These are phyloP conservation scores for Eupeodes luniger DNA, from an alignment of 2,888 invertebrate genomes.

Conservation along the genomic window DNA sequence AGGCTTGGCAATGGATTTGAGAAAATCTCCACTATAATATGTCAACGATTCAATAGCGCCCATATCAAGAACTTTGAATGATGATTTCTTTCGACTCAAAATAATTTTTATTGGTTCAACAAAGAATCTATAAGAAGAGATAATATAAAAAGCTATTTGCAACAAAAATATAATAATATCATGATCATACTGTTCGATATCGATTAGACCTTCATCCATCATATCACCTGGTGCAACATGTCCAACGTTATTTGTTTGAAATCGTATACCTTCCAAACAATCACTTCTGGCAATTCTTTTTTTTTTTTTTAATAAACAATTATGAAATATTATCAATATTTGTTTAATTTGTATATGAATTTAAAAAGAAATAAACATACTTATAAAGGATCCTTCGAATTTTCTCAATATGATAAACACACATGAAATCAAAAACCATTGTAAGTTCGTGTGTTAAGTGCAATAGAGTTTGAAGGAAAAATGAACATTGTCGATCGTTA, in stretches of 20 bases:
- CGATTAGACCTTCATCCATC: slow-evolving; percentile 81
- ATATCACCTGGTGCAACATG: slow-evolving; percentile 81
- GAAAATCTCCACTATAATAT: slow-evolving; percentile 82
- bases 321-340: background rate
- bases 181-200: slow-evolving; percentile 82
- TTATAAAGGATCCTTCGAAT: slow-evolving; percentile 82
- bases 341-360: background rate
- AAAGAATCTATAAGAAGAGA: slow-evolving; percentile 79
- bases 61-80: slow-evolving; percentile 82
- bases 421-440: slow-evolving; percentile 82
- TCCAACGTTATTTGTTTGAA: slow-evolving; percentile 82
- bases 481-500: slow-evolving; percentile 82
- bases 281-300: slow-evolving; percentile 82
- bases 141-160: accelerated
- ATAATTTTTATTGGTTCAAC: slow-evolving; percentile 83
- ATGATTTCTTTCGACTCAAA: slow-evolving; percentile 81
- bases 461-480: slow-evolving; percentile 82
- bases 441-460: slow-evolving; percentile 82
- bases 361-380: slow-evolving; percentile 77
- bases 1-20: slow-evolving; percentile 84
- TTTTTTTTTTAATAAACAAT: background rate
- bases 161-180: background rate
- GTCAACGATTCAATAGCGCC: slow-evolving; percentile 83
- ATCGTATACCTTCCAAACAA: slow-evolving; percentile 82
- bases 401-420: slow-evolving; percentile 83